A percentile compares a stretch with the other conserved stretches of the same genome.
phyloP scores from a whole-genome alignment of 2,113 vertebrate genomes.

The Anarrhichthys ocellatus region DNA sequence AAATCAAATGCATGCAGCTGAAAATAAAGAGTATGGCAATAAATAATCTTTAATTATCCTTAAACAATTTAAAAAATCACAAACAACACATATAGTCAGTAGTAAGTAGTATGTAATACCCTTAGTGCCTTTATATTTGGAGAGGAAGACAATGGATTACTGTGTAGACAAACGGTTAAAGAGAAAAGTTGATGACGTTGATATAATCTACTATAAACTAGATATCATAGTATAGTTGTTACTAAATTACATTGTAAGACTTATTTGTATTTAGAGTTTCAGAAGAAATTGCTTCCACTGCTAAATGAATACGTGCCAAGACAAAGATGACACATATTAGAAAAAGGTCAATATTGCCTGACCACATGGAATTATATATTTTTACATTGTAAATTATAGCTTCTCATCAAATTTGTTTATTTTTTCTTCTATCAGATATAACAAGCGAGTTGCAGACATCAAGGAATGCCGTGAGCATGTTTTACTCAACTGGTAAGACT shows the following conservation, averaged over 20 bases:
- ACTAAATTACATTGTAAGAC: background rate
- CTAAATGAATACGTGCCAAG: background rate
- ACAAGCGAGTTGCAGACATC: constrained; percentile 89
- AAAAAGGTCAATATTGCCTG: background rate
- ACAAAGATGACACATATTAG: background rate
- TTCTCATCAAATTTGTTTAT: background rate
- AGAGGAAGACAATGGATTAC: background rate
- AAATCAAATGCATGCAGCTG: background rate
- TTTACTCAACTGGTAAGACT: constrained; percentile 84
- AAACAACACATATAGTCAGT: background rate
- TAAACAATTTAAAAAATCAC: background rate
- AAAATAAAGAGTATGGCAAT: background rate
- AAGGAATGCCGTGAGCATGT: constrained; percentile 91
- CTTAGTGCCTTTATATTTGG: background rate
- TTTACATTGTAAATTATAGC: rapidly evolving
- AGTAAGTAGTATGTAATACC: background rate
- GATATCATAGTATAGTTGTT: background rate
- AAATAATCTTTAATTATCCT: background rate
- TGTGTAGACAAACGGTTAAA: background rate
- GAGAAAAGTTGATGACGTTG: background rate
- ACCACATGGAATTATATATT: background rate
- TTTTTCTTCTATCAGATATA: constrained; percentile 80
- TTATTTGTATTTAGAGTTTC: background rate
- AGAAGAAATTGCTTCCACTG: background rate
- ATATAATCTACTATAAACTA: background rate